Evolutionary conservation across 2,888 invertebrate genomes (phyloP), one percentile per base, ranked within the genome.

Genomic region (Tenthredo livida): DNA sequence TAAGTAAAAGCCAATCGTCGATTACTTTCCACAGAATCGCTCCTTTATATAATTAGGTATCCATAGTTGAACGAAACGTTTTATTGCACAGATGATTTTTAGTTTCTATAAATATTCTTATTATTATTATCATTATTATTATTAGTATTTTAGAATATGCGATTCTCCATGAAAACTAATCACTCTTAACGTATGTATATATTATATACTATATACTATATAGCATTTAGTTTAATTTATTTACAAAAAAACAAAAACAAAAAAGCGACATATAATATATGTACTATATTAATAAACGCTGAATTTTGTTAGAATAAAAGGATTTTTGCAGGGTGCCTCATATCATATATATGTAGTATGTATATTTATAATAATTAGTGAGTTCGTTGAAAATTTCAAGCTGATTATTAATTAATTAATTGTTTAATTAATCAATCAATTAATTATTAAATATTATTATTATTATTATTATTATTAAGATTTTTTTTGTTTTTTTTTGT

Each of bases 101-200:
- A 75, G 85, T 85, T 80, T 82, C 85, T 33, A 84, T 83, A 29
- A 40, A 50, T 86, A 61, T 80, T 84, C 6, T 15, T 77, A 33
- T 77, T 47, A n/a, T 29, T 77, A 54, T 77, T 77, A 84, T 50
- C 84, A 77, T 54, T 86, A 85, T 65, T 86, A 50, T 29, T 77
- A 77, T 77, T 47, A 40, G 15, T 77, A 77, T 77, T 77, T 77
- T 77, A 77, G 77, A 77, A 77, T 77, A 50, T 77, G 73, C 73
- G 77, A 77, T 77, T n/a, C 33, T 77, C 29, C 77, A 54, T 77
- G 77, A 29, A 54, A 77, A 77, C 77, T 77, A 77, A 61, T 61
- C 54, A 54, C 40, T 40, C 17, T 72, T 43, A 40, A 72, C n/a
- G 25, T 77, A 40, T 10, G 17, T 47, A 72, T 29, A 29, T 29